Base-by-base conservation (phyloP, 1,140 invertebrate genomes). In the Panagrolaimus sp. region DNA sequence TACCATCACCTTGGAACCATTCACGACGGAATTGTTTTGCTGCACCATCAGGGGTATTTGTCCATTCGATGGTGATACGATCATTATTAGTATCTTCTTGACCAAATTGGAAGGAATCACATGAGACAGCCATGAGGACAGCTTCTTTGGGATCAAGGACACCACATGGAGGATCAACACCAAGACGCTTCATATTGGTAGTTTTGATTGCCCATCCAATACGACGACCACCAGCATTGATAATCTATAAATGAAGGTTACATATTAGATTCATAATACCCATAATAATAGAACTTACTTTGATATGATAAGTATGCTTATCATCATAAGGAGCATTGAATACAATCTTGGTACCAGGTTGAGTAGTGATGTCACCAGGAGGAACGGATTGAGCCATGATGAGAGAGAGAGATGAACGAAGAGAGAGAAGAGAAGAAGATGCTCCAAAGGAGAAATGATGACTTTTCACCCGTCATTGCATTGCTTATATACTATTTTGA, bases 201-300 rank as follows among this genome's bases (percentile, higher is more conserved):
- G 74, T 75, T 75, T 75, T 75, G 71, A 75, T 67, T 31, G 74
- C 74, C 64, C 65, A 75, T 20, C 73, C 74, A 65, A 75, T 75
- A 46, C 74, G 70, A 44, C 74, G 65, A 23, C 67, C 65, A 43
- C 74, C 74, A 43, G 67, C 27, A 45, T 76, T 75, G 68, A 74
- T 74, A 66, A 75, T 67, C 72, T 74, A 23, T 44, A 67, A 48
- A 38, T 38, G 2, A 7, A 38, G 7, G 2, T 4, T 38, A 7
- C 2, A 7, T 38, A 38, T 4, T 38, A 38, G 2, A 7, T 38
- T 2, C 2, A 7, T 38, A 38, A 38, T 38, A 38, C 7, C n/a
- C n/a, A n/a, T n/a, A n/a, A 38, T 38, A 7, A 38, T 4, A 38
- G 7, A 38, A 38, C 31, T 38, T 38, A 38, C 31, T 38, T 38